These are phyloP conservation scores for Trichonephila inaurata DNA, from an alignment of 1,140 invertebrate genomes.

Conservation along the genomic window DNA sequence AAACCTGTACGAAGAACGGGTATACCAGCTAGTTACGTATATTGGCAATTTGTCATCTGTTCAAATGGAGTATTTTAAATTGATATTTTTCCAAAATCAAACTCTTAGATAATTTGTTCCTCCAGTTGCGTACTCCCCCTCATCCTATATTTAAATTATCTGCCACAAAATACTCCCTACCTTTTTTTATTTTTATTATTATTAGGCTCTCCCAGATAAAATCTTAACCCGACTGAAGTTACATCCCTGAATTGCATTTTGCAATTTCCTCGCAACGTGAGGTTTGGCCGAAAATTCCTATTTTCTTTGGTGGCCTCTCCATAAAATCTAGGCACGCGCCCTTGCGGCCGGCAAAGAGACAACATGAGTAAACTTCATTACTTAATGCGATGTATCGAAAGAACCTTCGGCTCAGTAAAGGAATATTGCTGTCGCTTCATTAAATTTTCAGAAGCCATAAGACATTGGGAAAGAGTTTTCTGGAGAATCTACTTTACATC, in stretches of 20 bases:
- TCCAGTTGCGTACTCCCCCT: neutral
- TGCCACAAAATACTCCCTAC: neutral
- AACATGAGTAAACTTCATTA: constrained; percentile 58
- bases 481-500: constrained; percentile 14
- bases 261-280: neutral
- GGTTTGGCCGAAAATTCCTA: neutral
- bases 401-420: neutral
- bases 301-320: neutral
- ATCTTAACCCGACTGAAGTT: neutral
- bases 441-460: constrained; percentile 64
- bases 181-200: neutral
- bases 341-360: neutral
- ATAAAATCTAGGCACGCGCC: neutral
- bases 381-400: constrained; percentile 51
- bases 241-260: neutral
- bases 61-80: neutral
- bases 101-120: neutral
- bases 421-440: constrained; percentile 59
- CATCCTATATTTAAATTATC: neutral
- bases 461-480: neutral
- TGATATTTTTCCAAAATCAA: neutral
- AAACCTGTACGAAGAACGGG: too few relatives aligned
- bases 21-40: too few relatives aligned
- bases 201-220: neutral
- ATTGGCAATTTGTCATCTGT: neutral